Evolutionary conservation across 2,113 vertebrate species (phyloP).

Genomic region (Chaetops frenatus): DNA sequence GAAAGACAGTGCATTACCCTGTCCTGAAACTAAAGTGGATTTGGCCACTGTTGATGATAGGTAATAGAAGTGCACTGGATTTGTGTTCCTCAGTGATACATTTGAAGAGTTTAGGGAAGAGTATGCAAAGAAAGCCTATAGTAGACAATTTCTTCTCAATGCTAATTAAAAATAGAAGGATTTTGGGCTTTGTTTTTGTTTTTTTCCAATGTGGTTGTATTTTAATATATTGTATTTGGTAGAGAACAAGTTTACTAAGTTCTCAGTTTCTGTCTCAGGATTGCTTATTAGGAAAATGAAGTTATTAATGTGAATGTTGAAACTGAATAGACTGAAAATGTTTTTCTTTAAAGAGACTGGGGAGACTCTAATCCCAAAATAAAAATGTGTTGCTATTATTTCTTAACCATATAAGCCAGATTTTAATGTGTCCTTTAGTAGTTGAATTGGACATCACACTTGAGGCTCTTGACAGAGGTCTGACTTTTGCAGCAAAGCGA

Average conservation of each 20-base stretch:
- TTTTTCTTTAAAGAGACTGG: not conserved
- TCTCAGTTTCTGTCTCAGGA: not conserved
- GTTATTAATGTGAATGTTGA: not conserved
- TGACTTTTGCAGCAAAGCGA: not conserved
- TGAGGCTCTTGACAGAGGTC: not conserved
- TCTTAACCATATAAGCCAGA: not conserved
- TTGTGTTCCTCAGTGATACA: not conserved
- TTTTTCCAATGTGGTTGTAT: not conserved
- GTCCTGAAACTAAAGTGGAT: not conserved
- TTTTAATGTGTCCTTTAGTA: not conserved
- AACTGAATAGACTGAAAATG: not conserved
- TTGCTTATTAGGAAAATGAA: not conserved
- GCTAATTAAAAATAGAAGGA: not conserved
- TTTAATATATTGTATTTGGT: not conserved
- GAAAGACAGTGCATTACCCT: not conserved
- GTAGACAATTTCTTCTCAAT: not conserved
- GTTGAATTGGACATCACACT: not conserved
- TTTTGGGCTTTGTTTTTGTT: not conserved
- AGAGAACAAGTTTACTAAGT: not conserved
- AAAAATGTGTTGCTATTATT: not conserved
- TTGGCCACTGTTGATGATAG: not conserved
- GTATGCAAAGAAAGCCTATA: not conserved
- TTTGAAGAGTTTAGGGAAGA: not conserved
- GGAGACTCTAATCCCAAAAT: not conserved
- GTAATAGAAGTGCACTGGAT: not conserved